Evolutionary conservation across 2,113 vertebrate genomes (phyloP).

Genomic region (Rhinopithecus roxellana): DNA sequence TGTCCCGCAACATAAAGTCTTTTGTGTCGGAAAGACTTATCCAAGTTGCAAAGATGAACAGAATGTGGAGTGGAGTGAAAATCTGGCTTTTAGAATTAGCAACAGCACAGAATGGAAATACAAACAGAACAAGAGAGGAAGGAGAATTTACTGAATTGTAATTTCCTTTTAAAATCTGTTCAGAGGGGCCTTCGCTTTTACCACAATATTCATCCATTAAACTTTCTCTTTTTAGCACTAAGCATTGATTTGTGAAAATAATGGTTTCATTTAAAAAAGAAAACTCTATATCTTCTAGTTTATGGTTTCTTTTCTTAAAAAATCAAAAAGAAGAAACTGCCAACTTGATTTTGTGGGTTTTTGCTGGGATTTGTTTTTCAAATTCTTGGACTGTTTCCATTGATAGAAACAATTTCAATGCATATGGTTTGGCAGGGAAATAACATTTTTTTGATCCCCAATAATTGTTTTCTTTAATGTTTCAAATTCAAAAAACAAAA

Average conservation of each 20-base stretch:
- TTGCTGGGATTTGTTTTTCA: slow-evolving; percentile 26
- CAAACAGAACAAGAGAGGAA: slow-evolving; percentile 21
- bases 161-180: slow-evolving; percentile 64
- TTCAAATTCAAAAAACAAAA: slow-evolving; percentile 51
- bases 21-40: slow-evolving; percentile 35
- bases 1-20: slow-evolving; percentile 11
- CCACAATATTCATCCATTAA: slow-evolving; percentile 28
- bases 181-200: slow-evolving; percentile 10
- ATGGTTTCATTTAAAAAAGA: slow-evolving; percentile 52
- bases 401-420: slow-evolving; percentile 43
- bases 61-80: neutral
- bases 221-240: slow-evolving; percentile 51
- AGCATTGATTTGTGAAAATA: slow-evolving; percentile 60
- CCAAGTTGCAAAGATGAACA: slow-evolving; percentile 41
- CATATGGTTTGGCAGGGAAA: slow-evolving; percentile 57
- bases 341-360: slow-evolving; percentile 55
- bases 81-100: slow-evolving; percentile 52
- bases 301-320: slow-evolving; percentile 50
- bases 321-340: slow-evolving; percentile 42
- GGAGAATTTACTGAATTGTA: slow-evolving; percentile 60
- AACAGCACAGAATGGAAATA: slow-evolving; percentile 28
- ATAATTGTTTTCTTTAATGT: slow-evolving; percentile 67
- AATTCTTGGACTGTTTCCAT: slow-evolving; percentile 52
- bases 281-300: slow-evolving; percentile 14
- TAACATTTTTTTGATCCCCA: slow-evolving; percentile 20